phyloP scores from a whole-genome alignment of 2,888 invertebrate genomes.

The Proisotoma minuta region DNA sequence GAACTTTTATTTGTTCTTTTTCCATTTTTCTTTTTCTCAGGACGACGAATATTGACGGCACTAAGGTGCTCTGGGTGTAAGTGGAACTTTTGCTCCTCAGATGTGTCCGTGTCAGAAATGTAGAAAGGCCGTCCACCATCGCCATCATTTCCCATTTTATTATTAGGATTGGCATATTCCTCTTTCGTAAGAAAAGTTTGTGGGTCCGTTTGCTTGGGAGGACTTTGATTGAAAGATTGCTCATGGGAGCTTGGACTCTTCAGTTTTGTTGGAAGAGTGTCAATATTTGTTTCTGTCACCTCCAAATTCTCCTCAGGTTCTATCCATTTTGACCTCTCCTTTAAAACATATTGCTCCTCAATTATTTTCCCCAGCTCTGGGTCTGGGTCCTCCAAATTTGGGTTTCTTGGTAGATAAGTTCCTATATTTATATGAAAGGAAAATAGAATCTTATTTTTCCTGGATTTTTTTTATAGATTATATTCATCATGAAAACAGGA shows the following conservation, averaged over 20 bases:
- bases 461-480: no score
- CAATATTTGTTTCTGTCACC: slow-evolving; percentile 16
- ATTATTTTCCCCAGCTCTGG: not conserved
- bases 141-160: not conserved
- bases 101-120: not conserved
- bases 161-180: not conserved
- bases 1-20: no score
- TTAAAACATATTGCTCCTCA: not conserved
- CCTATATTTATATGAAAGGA: no score
- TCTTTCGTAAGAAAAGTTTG: not conserved
- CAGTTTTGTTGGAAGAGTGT: not conserved
- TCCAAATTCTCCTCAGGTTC: slow-evolving; percentile 9
- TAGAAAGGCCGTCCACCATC: not conserved
- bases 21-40: not conserved
- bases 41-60: not conserved
- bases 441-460: no score
- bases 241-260: slow-evolving; percentile 9
- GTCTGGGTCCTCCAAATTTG: slow-evolving; percentile 8
- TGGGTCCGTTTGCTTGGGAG: slow-evolving; percentile 5
- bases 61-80: not conserved
- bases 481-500: no score
- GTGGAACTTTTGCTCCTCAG: not conserved
- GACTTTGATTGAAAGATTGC: slow-evolving; percentile 11
- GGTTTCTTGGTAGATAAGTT: not conserved
- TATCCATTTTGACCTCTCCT: not conserved